Conservation (phyloP, 2,888 invertebrate genomes). For the Acrobeloides nanus region DNA sequence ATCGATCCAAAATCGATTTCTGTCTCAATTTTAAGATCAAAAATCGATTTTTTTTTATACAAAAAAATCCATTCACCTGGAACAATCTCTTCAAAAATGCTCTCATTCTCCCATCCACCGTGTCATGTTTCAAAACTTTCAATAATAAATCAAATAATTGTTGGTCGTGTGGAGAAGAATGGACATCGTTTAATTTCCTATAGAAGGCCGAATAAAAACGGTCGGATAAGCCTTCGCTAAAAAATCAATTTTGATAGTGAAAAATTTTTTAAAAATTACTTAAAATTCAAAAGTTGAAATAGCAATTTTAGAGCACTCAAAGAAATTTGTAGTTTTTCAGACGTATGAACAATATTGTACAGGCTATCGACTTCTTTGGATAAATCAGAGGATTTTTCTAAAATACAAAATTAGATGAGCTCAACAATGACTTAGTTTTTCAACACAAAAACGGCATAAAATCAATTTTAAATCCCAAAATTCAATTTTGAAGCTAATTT, state of each 20-base stretch:
- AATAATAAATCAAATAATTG: slow-evolving; percentile 78
- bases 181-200: slow-evolving; percentile 71
- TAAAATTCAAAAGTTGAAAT: slow-evolving; percentile 61
- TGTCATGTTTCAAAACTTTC: slow-evolving; percentile 75
- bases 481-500: too few relatives aligned
- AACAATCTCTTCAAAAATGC: slow-evolving; percentile 79
- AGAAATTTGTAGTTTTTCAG: slow-evolving; percentile 65
- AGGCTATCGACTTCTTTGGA: slow-evolving; percentile 68
- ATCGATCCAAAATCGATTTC: slow-evolving; percentile 50
- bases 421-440: too few relatives aligned
- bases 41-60: background rate
- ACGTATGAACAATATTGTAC: slow-evolving; percentile 73
- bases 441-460: too few relatives aligned
- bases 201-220: slow-evolving; percentile 76
- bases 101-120: slow-evolving; percentile 65
- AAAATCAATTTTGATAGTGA: slow-evolving; percentile 4
- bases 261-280: slow-evolving; percentile 15
- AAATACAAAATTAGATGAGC: slow-evolving; percentile 16
- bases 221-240: slow-evolving; percentile 56
- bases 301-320: slow-evolving; percentile 63
- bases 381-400: slow-evolving; percentile 56
- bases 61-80: slow-evolving; percentile 57
- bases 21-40: slow-evolving; percentile 57
- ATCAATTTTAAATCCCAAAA: too few relatives aligned
- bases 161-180: slow-evolving; percentile 62